phyloP scores from a whole-genome alignment of 2,888 invertebrate species.

The Bellardia bayeri region DNA sequence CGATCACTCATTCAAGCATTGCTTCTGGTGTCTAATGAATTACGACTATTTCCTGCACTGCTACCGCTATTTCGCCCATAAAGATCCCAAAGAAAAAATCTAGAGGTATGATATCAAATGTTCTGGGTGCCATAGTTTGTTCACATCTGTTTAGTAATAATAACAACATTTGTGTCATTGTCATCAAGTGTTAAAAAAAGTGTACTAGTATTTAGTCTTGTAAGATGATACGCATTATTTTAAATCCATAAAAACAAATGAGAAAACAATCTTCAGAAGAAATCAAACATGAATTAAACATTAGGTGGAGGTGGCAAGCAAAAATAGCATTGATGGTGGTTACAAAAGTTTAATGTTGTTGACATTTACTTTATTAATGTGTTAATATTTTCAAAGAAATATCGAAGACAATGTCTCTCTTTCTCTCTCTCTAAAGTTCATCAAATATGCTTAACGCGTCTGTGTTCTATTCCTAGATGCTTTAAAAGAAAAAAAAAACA shows the following conservation, averaged over 20 bases:
- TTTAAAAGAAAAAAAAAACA: neutral
- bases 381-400: conserved; percentile 61
- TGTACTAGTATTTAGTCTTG: conserved; percentile 42
- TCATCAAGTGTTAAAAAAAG: conserved; percentile 19
- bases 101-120: no score
- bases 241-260: neutral
- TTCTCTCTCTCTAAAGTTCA: neutral
- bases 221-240: conserved; percentile 64
- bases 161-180: conserved; percentile 13
- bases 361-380: conserved; percentile 71
- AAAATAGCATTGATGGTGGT: neutral
- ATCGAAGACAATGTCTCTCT: conserved; percentile 49
- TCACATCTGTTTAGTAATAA: neutral
- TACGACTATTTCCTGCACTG: no score
- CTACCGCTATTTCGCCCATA: no score
- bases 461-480: conserved; percentile 6
- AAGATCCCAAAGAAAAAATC: no score
- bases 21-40: no score
- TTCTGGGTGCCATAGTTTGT: conserved; percentile 22
- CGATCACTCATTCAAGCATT: no score
- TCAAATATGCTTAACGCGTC: conserved; percentile 19
- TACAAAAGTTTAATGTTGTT: conserved; percentile 63
- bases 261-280: neutral
- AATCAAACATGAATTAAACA: conserved; percentile 58
- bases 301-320: conserved; percentile 32